A percentile compares a stretch with the other conserved stretches of the same genome.
These are phyloP conservation scores for Sycophila texana DNA, from an alignment of 2,888 invertebrate genomes.

Conservation along the genomic window DNA sequence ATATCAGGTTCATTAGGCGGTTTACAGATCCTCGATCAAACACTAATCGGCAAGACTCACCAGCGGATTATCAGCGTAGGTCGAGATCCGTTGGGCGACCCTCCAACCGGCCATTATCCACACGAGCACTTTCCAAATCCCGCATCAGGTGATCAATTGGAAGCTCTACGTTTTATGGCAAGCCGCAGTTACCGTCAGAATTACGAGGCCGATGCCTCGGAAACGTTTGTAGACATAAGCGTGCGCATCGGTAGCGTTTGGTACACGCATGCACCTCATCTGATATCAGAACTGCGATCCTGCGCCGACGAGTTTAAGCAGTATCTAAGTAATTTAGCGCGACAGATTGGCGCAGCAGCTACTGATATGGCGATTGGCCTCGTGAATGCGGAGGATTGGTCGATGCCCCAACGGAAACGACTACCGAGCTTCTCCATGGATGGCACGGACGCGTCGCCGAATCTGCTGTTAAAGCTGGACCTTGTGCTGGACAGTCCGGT, in stretches of 20 bases:
- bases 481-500: conserved; percentile 94
- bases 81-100: conserved; percentile 82
- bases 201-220: conserved; percentile 58
- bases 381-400: conserved; percentile 82
- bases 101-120: conserved; percentile 45
- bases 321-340: conserved; percentile 89
- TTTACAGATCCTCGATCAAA: conserved; percentile 92
- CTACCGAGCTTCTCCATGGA: conserved; percentile 75
- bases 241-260: conserved; percentile 80
- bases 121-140: conserved; percentile 61
- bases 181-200: conserved; percentile 67
- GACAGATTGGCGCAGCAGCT: conserved; percentile 92
- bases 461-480: conserved; percentile 79
- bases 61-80: conserved; percentile 92
- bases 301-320: conserved; percentile 94
- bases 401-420: conserved; percentile 77
- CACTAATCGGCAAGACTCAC: conserved; percentile 88
- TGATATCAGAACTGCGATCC: conserved; percentile 89
- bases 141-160: conserved; percentile 57
- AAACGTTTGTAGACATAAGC: conserved; percentile 70
- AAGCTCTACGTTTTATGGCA: conserved; percentile 79
- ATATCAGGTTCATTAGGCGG: conserved; percentile 94
- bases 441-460: conserved; percentile 70
- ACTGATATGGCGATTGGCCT: conserved; percentile 95
- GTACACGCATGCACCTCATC: conserved; percentile 93